Evolutionary conservation across 2,888 invertebrate genomes (phyloP), one percentile per base, ranked within the genome.

Genomic region (Megamerina dolium): DNA sequence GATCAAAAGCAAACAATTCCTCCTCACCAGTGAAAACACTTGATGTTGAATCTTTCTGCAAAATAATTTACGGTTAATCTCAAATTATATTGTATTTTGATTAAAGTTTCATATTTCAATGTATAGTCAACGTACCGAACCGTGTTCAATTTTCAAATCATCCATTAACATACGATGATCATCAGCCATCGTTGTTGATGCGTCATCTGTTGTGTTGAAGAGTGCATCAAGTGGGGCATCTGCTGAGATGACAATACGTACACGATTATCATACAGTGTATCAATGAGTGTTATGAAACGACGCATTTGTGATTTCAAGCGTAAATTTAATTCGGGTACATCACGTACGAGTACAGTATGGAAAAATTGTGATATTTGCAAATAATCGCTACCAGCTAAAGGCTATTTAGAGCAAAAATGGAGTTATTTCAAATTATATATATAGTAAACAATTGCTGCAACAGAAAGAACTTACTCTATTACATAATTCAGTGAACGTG

Each of bases 11-110:
- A 73, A 99, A 99, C 59, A 93, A 74, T 74, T 99, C 99, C 72
- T 99, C 99, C 68, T 93, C 92, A 0, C 97, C 97, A 1, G 94
- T 95, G 62, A 99, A 97, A 55, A 99, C 85, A 60, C 87, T 93
- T 4, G 93, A 87, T 51, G 80, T 79, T 16, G 87, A 81, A 60
- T 84, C 79, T 42, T 82, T 82, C 87, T 87, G 60, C n/a, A n/a
- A 38, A 66, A 62, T 41, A 52, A 43, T 13, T 18, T 2, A 2
- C 48, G 6, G 12, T 23, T 14, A 45, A 47, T 18, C 18, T 34
- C 6, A 32, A 36, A 27, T n/a, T 9, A 17, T 12, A 10, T 20
- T 12, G 23, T 14, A 32, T 44, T 14, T 23, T 27, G 12, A 34
- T 17, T 19, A 26, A 34, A n/a, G 32, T 23, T 19, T 16, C 10